A percentile compares a stretch with the other conserved stretches of the same genome.
phyloP scores from a whole-genome alignment of 1,140 invertebrate genomes.

The Camponotus floridanus region DNA sequence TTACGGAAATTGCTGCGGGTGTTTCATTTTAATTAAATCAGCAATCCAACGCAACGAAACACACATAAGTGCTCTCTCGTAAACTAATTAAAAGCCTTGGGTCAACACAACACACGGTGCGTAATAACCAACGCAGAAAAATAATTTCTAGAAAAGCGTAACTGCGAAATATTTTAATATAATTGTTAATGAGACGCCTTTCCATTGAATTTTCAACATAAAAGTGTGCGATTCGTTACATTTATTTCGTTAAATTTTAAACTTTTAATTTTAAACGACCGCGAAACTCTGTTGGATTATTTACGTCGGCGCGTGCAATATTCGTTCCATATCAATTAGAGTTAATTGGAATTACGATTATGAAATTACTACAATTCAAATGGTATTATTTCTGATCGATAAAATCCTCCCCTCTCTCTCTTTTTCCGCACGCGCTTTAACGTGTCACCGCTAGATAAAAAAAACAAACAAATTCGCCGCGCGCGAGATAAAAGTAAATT shows the following conservation, averaged over 20 bases:
- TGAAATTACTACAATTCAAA: slow-evolving; percentile 20
- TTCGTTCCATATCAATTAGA: slow-evolving; percentile 43
- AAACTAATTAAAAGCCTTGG: slow-evolving; percentile 57
- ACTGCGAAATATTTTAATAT: slow-evolving; percentile 1
- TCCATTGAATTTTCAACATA: slow-evolving; percentile 13
- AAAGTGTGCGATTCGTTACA: slow-evolving; percentile 18
- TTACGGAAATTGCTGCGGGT: slow-evolving; percentile 45
- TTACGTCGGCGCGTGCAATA: slow-evolving; percentile 7
- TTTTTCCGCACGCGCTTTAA: neutral
- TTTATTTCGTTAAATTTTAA: slow-evolving; percentile 37
- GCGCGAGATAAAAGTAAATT: slow-evolving; percentile 40
- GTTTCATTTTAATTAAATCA: slow-evolving; percentile 60
- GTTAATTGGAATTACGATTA: slow-evolving; percentile 35
- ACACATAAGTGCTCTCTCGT: slow-evolving; percentile 36
- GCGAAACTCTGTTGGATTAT: slow-evolving; percentile 5
- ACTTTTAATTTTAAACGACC: slow-evolving; percentile 48
- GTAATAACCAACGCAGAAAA: neutral
- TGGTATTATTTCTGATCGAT: slow-evolving; percentile 20
- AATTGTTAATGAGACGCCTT: slow-evolving; percentile 29
- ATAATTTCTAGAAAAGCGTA: slow-evolving; percentile 20
- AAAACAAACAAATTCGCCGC: neutral
- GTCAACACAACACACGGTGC: neutral
- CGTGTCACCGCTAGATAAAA: neutral
- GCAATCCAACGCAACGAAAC: neutral
- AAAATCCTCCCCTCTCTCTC: slow-evolving; percentile 7